Base-by-base conservation (phyloP, 2,797 vertebrate species). In the Parotocinclus haroldoi region DNA sequence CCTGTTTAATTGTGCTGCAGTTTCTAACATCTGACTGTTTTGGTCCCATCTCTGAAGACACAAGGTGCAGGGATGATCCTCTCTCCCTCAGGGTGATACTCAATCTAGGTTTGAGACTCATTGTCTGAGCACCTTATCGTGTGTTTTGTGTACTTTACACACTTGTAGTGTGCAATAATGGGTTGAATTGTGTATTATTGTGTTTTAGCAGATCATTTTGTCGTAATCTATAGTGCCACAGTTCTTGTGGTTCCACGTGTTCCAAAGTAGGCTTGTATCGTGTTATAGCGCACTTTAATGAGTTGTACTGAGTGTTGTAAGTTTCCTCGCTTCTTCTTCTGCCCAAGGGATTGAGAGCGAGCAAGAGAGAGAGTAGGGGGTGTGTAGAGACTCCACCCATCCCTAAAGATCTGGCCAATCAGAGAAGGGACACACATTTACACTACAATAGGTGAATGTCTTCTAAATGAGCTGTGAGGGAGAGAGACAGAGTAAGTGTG, bases 391-490 rank as follows among this genome's bases (percentile, higher is more conserved):
- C 79, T 81, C 88, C 88, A 81, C 89, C 90, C 78, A 87, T 81
- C 85, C 80, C 79, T 77, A 77, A 86, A 87, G 84, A 85, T 85
- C 81, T 79, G 74, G 82, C 89, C 88, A 90, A 91, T 91, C 78
- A 84, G 80, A 73, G 37, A 51, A 52, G 72, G 74, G 71, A 74
- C 81, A 80, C 77, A 80, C 74, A 77, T 82, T 88, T 82, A 83
- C 81, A 85, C 83, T 87, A 87, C 90, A 88, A 90, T 91, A 92
- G 91, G 91, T 91, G 89, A 92, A 83, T 88, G 84, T 86, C 84
- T 88, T 79, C 84, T 87, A 76, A 79, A 76, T 73, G 77, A 73
- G 72, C 76, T 73, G 66, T 74, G 66, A 68, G 37, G 63, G 84
- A 80, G 73, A 71, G 67, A 57, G 63, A 80, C 80, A 79, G 76